Evolutionary conservation across 2,888 invertebrate genomes (phyloP), one percentile per base, ranked within the genome.

Genomic region (Polydrusus pterygomalis): DNA sequence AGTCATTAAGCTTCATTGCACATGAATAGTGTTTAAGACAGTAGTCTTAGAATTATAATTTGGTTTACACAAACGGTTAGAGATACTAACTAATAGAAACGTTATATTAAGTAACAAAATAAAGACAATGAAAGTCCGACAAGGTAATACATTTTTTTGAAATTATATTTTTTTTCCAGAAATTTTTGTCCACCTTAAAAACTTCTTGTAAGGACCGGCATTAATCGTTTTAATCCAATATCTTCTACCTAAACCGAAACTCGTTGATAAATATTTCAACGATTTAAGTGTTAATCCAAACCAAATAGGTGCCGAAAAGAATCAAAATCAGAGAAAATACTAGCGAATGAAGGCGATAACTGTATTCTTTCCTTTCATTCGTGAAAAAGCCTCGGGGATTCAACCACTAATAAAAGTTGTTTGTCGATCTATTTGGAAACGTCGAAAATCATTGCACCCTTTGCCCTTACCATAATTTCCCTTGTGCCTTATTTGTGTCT

Each of bases 401-500:
- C 17, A 58, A 45, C 69, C 69, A 56, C 69, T 69, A 69, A 69
- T 69, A 69, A 69, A 69, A 69, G 58, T 69, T 69, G 69, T 69
- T 69, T 69, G 69, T 60, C 60, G 69, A 69, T 69, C 45, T 69
- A 69, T 69, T 69, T 69, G 18, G 40, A 68, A 77, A 80, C 79
- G 80, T 80, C 80, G 80, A 78, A 81, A 82, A 81, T 81, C 81
- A 80, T 80, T 78, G 80, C 68, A 79, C 67, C 78, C 81, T 80
- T 80, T 79, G 78, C 80, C 79, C 78, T 79, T 77, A 79, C 75
- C 74, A 79, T 81, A 82, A 82, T 82, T 82, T 82, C 82, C 82
- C 81, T 70, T 75, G 82, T 79, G 82, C 79, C 81, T 79, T 75
- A 80, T 71, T 60, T 38, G 38, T 60, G 54, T 20, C 54, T 54